These are phyloP conservation scores for Drosophila antonietae DNA, from an alignment of 2,888 invertebrate species.

Conservation along the genomic window DNA sequence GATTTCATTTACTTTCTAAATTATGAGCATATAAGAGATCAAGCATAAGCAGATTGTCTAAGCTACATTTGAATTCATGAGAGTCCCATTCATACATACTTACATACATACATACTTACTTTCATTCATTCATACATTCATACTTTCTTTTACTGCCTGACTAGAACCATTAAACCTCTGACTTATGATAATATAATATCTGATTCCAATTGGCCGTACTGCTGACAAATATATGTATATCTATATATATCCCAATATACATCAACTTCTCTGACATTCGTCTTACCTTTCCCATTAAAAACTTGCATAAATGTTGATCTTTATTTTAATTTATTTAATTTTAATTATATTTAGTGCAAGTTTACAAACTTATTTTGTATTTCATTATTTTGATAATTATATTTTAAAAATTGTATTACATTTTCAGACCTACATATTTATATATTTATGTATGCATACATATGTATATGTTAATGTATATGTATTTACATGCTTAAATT, in stretches of 20 bases:
- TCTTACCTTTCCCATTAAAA: not conserved
- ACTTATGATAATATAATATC: not conserved
- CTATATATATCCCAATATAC: not conserved
- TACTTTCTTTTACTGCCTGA: not conserved
- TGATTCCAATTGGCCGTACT: not conserved
- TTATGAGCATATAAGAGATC: not conserved
- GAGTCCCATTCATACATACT: not conserved
- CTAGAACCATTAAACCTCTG: not conserved
- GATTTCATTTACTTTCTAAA: no score
- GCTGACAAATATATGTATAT: not conserved
- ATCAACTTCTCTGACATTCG: not conserved
- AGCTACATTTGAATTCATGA: not conserved
- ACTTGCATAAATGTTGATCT: constrained; percentile 4
- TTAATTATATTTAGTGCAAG: constrained; percentile 40
- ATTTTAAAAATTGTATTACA: constrained; percentile 31
- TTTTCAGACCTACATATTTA: constrained; percentile 23
- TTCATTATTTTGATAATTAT: constrained; percentile 9
- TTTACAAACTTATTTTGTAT: constrained; percentile 44
- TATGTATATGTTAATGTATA: not conserved
- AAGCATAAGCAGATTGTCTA: not conserved
- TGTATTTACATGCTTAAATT: constrained; percentile 31
- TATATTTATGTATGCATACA: not conserved
- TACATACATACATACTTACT: not conserved
- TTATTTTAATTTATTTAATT: constrained; percentile 25
- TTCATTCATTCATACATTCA: not conserved